phyloP scores from a whole-genome alignment of 1,140 invertebrate species.

The Solen grandis region DNA sequence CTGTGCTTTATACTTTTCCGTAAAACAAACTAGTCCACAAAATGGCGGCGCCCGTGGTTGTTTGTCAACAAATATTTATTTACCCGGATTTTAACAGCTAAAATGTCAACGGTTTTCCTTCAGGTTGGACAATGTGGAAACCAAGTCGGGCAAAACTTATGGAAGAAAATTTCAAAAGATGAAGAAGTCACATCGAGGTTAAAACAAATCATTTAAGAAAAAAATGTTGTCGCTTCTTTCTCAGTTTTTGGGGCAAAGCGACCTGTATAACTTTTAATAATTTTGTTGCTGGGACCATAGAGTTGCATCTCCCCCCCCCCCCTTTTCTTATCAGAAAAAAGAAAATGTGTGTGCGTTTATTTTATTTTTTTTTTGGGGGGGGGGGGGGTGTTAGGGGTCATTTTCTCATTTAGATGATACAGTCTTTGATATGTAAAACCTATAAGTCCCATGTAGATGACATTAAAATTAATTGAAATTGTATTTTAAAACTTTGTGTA shows the following conservation, averaged over 20 bases:
- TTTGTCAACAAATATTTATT: background rate
- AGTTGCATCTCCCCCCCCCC: background rate
- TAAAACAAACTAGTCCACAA: too few relatives aligned
- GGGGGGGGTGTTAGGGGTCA: too few relatives aligned
- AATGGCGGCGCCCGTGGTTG: slow-evolving; percentile 33
- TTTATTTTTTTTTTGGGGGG: too few relatives aligned
- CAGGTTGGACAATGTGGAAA: slow-evolving; percentile 78
- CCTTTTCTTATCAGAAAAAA: background rate
- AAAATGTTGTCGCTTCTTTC: too few relatives aligned
- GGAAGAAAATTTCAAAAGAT: slow-evolving; percentile 66
- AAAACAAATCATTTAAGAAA: too few relatives aligned
- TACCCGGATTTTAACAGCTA: background rate
- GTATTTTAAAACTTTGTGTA: too few relatives aligned
- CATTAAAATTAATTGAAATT: too few relatives aligned
- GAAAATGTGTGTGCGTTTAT: background rate
- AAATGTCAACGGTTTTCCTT: slow-evolving; percentile 72
- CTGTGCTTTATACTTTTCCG: too few relatives aligned
- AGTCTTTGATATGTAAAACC: too few relatives aligned
- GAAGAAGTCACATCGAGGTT: slow-evolving; percentile 61
- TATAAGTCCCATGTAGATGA: too few relatives aligned
- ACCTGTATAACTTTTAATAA: background rate
- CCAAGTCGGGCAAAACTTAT: slow-evolving; percentile 72
- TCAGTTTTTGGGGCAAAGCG: background rate
- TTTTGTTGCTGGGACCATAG: background rate
- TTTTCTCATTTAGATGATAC: too few relatives aligned